Conservation (phyloP, 1,140 invertebrate species). For the Drosophila pachea region DNA sequence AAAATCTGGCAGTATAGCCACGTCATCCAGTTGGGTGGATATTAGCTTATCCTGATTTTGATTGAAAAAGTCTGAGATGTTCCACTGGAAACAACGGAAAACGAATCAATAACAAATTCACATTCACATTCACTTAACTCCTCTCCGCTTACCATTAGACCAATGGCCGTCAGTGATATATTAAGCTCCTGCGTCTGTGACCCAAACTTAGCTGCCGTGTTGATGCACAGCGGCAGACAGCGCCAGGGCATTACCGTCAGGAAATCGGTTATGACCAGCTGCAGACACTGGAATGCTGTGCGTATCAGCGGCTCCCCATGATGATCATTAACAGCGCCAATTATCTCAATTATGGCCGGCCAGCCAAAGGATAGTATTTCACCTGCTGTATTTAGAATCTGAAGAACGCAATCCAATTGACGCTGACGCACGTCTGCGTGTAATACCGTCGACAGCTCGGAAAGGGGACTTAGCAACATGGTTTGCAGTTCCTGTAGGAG, state of each 20-base stretch:
- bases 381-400: constrained; percentile 94
- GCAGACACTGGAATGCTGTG: constrained; percentile 96
- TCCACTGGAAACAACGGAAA: constrained; percentile 87
- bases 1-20: constrained; percentile 88
- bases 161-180: constrained; percentile 98
- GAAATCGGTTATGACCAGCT: constrained; percentile 98
- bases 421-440: constrained; percentile 96
- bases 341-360: constrained; percentile 95
- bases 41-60: constrained; percentile 95
- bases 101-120: not conserved
- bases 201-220: constrained; percentile 97
- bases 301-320: constrained; percentile 95
- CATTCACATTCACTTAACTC: not conserved
- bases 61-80: constrained; percentile 97
- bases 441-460: constrained; percentile 91
- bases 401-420: constrained; percentile 96
- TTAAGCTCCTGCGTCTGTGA: constrained; percentile 98
- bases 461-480: constrained; percentile 91
- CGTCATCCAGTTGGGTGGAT: constrained; percentile 84
- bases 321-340: constrained; percentile 94
- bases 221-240: constrained; percentile 93
- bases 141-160: constrained; percentile 88
- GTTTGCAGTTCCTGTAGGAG: constrained; percentile 88
- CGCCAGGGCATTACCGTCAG: constrained; percentile 91
- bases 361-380: constrained; percentile 95